Base-by-base conservation (phyloP, 2,888 invertebrate genomes). In the Sarcophaga rosellei region DNA sequence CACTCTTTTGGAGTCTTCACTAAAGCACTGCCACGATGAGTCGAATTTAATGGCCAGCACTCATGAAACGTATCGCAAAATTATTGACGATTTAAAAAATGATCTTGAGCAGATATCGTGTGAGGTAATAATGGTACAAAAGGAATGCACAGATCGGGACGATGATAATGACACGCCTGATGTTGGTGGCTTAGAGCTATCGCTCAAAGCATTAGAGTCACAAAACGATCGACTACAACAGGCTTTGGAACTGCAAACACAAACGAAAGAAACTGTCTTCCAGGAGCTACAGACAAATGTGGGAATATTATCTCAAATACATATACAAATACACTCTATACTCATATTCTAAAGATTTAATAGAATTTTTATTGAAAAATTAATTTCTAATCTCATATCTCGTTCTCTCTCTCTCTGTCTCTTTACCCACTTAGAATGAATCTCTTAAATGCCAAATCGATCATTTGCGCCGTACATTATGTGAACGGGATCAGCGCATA, bases 31-130 rank as follows among this genome's bases (percentile, higher is more conserved):
- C 80, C 72, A 69, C 62, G 73, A 66, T 12, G 70, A 78, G 4
- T 20, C 73, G 88, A 61, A 88, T 89, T 61, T 89, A 44, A 84
- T 90, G 21, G 83, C 88, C 59, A 89, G 89, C n/a, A 90, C 91
- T 4, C 90, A 91, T 23, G 91, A 90, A 45, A 91, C 91, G 44
- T 93, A 93, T 88, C 84, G 92, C n/a, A 90, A 90, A 88, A 91
- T 93, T 1, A 92, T 93, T 62, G 91, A 90, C 87, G 93, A 93
- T 77, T 89, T 93, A 53, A 92, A 91, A 62, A 89, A 88, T 23
- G 93, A 93, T 86, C 88, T 93, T 20, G 91, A 91, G 6, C 90
- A 89, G 78, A 89, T 93, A 47, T 92, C 92, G 11, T 89, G 88
- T 61, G 92, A 93, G 84, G 91, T 93, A 83, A 90, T 89, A 59